phyloP scores from a whole-genome alignment of 2,113 vertebrate genomes.

The Scomber japonicus region DNA sequence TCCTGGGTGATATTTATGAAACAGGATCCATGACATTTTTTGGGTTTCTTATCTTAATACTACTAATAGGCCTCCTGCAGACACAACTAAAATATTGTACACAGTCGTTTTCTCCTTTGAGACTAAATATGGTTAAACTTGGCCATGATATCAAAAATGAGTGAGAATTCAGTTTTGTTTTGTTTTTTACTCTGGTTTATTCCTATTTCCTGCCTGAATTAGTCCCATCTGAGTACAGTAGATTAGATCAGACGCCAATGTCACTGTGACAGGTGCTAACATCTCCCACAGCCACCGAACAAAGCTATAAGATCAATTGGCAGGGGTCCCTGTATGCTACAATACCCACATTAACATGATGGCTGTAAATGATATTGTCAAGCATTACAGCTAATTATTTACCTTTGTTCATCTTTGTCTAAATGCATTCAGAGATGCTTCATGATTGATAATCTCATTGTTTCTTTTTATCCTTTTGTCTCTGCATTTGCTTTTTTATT shows the following conservation, averaged over 20 bases:
- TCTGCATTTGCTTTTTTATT: conserved; percentile 76
- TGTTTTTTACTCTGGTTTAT: neutral
- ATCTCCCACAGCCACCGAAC: conserved; percentile 60
- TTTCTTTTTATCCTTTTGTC: conserved; percentile 76
- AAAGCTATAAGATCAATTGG: conserved; percentile 67
- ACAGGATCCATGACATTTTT: conserved; percentile 13
- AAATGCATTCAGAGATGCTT: conserved; percentile 59
- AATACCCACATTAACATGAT: conserved; percentile 75
- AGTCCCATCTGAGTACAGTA: conserved; percentile 44
- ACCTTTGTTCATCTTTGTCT: conserved; percentile 74
- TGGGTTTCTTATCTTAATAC: neutral
- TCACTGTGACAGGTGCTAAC: conserved; percentile 68
- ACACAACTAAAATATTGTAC: neutral
- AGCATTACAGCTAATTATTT: conserved; percentile 80
- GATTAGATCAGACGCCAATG: conserved; percentile 56
- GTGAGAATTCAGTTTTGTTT: conserved; percentile 9
- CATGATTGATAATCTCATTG: conserved; percentile 81
- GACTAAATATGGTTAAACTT: conserved; percentile 12
- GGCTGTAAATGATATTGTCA: conserved; percentile 74
- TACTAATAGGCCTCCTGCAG: neutral
- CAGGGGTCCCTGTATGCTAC: conserved; percentile 68
- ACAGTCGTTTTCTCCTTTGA: neutral
- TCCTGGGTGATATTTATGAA: conserved; percentile 43
- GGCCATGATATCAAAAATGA: neutral
- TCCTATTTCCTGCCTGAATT: conserved; percentile 10